Conservation (phyloP, 1,140 invertebrate genomes). For the Zaprionus nigranus region DNA sequence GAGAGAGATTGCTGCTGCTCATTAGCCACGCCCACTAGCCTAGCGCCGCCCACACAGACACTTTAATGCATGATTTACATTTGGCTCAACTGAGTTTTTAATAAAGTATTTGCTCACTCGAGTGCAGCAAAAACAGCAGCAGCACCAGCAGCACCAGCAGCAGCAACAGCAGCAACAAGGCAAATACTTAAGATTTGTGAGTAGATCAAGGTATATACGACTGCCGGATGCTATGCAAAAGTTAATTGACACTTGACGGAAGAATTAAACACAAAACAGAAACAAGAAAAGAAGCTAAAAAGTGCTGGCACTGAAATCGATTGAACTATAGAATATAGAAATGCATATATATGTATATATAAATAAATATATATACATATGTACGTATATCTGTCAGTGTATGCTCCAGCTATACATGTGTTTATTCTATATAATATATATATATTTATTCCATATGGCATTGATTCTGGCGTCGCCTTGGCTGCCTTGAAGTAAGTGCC, state of each 20-base stretch:
- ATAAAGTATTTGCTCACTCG: constrained; percentile 79
- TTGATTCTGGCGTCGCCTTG: background rate
- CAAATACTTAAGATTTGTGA: constrained; percentile 48
- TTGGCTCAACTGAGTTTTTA: constrained; percentile 63
- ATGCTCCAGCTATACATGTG: no score
- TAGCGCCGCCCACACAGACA: constrained; percentile 12
- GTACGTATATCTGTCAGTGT: background rate
- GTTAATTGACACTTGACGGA: background rate
- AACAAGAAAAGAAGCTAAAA: background rate
- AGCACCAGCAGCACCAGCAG: constrained; percentile 14
- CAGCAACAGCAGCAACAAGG: constrained; percentile 11
- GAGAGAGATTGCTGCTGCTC: constrained; percentile 43
- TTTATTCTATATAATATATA: background rate
- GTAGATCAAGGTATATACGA: background rate
- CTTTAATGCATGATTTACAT: constrained; percentile 45
- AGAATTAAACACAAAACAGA: background rate
- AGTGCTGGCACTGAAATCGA: background rate
- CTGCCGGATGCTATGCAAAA: constrained; percentile 1
- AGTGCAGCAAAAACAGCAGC: constrained; percentile 57
- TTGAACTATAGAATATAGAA: background rate
- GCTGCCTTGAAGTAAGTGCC: background rate
- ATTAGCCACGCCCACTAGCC: constrained; percentile 46
- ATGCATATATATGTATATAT: background rate
- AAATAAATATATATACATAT: background rate
- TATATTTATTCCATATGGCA: background rate